Conservation (phyloP, 2,797 vertebrate species). For the Peromyscus melanophrys region DNA sequence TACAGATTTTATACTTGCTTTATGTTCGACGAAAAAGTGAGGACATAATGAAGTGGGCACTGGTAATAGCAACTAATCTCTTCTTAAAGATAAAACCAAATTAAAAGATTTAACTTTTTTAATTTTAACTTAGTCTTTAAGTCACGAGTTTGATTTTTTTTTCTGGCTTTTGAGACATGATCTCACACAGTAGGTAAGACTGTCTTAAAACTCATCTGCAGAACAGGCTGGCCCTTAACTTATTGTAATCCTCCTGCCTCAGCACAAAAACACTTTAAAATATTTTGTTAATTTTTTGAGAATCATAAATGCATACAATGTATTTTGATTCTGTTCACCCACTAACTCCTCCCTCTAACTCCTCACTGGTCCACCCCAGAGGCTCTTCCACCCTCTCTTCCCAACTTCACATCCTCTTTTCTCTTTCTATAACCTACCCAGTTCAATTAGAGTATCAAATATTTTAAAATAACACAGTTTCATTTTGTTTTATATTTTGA, state of each 20-base stretch:
- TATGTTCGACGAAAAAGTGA: constrained; percentile 38
- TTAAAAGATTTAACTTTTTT: neutral
- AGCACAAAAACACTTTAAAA: neutral
- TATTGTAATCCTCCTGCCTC: neutral
- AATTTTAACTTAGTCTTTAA: neutral
- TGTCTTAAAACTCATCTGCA: neutral
- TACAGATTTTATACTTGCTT: neutral
- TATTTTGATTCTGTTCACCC: neutral
- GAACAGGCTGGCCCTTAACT: neutral
- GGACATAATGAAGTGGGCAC: neutral
- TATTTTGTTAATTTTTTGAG: neutral
- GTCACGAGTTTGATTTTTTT: neutral
- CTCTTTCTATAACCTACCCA: neutral
- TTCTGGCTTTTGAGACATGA: neutral
- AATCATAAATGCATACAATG: neutral
- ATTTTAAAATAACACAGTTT: neutral
- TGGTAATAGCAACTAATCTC: neutral
- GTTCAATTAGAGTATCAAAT: neutral
- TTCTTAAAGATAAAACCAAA: constrained; percentile 43
- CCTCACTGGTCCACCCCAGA: neutral
- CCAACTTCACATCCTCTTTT: neutral
- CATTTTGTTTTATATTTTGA: neutral
- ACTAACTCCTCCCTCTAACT: neutral
- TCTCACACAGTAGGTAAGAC: neutral
- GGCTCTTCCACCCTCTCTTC: neutral